Evolutionary conservation across 2,113 vertebrate genomes (phyloP).

Genomic region (Cottus gobio): DNA sequence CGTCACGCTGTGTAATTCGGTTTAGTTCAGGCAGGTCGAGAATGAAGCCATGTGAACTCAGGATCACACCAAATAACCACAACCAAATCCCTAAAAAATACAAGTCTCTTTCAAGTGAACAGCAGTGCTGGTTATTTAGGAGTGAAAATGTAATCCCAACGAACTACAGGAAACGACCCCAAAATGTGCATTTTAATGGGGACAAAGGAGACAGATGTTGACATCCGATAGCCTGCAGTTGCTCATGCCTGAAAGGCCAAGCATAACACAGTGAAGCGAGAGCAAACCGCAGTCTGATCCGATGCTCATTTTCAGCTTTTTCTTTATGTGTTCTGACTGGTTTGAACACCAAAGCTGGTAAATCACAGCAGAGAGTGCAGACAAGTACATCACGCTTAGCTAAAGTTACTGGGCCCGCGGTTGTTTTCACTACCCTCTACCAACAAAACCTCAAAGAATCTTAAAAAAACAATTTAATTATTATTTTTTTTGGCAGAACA

Average conservation of each 20-base stretch:
- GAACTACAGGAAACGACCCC: constrained; percentile 9
- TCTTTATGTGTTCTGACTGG: constrained; percentile 26
- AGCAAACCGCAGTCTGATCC: constrained; percentile 33
- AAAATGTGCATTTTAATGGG: constrained; percentile 36
- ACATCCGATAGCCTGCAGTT: constrained; percentile 42
- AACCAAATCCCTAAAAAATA: neutral
- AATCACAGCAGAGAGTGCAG: constrained; percentile 35
- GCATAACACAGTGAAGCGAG: constrained; percentile 34
- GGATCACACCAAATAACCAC: constrained; percentile 16
- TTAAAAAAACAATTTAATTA: neutral
- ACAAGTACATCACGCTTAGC: constrained; percentile 1
- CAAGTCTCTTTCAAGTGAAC: constrained; percentile 10
- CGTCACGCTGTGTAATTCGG: constrained; percentile 8
- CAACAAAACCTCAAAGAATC: constrained; percentile 27
- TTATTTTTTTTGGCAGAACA: too few relatives aligned
- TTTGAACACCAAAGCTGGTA: constrained; percentile 28
- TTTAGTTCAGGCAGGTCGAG: neutral
- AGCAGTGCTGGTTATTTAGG: neutral
- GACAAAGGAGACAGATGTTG: constrained; percentile 44
- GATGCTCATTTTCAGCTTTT: constrained; percentile 40
- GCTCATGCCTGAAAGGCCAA: constrained; percentile 44
- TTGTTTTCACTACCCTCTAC: constrained; percentile 34
- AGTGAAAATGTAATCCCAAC: constrained; percentile 9
- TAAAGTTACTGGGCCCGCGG: constrained; percentile 14
- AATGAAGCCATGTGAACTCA: constrained; percentile 25